phyloP scores from a whole-genome alignment of 1,140 invertebrate species.

The Drosophila navojoa region DNA sequence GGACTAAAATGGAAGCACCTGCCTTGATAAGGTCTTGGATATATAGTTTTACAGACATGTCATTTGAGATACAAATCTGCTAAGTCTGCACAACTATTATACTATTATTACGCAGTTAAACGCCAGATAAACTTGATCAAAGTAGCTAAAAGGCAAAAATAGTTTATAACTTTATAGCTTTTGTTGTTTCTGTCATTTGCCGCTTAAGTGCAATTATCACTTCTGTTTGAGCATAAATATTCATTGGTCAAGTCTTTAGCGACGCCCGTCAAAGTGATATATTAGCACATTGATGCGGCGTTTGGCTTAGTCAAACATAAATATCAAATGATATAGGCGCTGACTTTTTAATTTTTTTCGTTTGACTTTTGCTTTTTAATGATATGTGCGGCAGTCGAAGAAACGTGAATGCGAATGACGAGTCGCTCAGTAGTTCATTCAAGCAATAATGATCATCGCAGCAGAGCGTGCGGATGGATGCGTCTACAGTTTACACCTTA shows the following conservation, averaged over 20 bases:
- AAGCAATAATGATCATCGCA: conserved; percentile 36
- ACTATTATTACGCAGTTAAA: background rate
- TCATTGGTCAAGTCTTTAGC: conserved; percentile 11
- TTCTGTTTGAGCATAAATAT: conserved; percentile 35
- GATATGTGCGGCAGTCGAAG: conserved; percentile 22
- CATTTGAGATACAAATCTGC: too few relatives aligned
- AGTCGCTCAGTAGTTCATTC: conserved; percentile 29
- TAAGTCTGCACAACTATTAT: too few relatives aligned
- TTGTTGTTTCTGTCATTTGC: background rate
- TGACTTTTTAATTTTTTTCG: conserved; percentile 23
- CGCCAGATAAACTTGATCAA: background rate
- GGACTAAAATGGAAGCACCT: too few relatives aligned
- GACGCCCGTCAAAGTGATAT: conserved; percentile 34
- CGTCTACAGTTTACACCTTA: conserved; percentile 40
- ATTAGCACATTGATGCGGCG: conserved; percentile 42
- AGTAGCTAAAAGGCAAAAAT: too few relatives aligned
- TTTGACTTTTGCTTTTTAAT: conserved; percentile 37
- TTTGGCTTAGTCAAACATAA: conserved; percentile 49
- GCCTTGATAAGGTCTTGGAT: too few relatives aligned
- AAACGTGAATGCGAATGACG: background rate
- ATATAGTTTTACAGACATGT: too few relatives aligned
- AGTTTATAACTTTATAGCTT: too few relatives aligned
- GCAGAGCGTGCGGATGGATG: conserved; percentile 10
- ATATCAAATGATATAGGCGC: conserved; percentile 21
- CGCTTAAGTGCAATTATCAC: conserved; percentile 32